phyloP scores from a whole-genome alignment of 1,140 invertebrate species.

The Yoshiicerus persimilis region DNA sequence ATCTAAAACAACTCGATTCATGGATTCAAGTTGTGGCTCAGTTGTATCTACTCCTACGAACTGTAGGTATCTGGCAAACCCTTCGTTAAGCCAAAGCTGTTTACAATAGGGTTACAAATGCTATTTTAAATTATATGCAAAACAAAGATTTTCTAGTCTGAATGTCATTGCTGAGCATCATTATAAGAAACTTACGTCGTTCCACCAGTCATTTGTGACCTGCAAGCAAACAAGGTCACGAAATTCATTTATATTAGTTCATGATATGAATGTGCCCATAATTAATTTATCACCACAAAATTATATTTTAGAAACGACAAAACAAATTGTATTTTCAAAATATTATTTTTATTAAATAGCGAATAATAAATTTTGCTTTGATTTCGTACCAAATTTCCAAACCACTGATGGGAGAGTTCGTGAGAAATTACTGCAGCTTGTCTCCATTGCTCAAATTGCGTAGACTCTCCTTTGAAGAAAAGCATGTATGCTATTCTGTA shows the following conservation, averaged over 20 bases:
- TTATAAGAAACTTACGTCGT: neutral
- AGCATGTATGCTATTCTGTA: slow-evolving; percentile 5
- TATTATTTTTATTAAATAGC: too few species aligned
- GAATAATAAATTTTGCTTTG: too few species aligned
- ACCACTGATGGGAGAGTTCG: slow-evolving; percentile 59
- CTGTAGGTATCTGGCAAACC: slow-evolving; percentile 57
- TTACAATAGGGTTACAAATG: too few species aligned
- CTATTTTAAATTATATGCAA: neutral
- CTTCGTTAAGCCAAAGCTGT: slow-evolving; percentile 56
- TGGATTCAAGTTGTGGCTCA: slow-evolving; percentile 55
- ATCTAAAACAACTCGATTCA: slow-evolving; percentile 57
- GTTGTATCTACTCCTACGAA: slow-evolving; percentile 51
- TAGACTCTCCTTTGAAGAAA: slow-evolving; percentile 2
- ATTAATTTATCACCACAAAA: too few species aligned
- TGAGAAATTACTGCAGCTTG: slow-evolving; percentile 15
- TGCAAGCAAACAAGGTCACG: too few species aligned
- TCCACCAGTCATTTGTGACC: slow-evolving; percentile 27
- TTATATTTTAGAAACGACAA: too few species aligned
- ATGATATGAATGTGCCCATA: too few species aligned
- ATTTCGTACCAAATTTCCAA: slow-evolving; percentile 57
- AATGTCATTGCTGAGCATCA: neutral
- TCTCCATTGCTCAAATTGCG: slow-evolving; percentile 22
- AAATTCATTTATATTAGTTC: too few species aligned
- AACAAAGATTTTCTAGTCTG: too few species aligned
- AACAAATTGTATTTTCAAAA: too few species aligned